phyloP scores from a whole-genome alignment of 2,888 invertebrate genomes.

The Agapetus fuscipes region DNA sequence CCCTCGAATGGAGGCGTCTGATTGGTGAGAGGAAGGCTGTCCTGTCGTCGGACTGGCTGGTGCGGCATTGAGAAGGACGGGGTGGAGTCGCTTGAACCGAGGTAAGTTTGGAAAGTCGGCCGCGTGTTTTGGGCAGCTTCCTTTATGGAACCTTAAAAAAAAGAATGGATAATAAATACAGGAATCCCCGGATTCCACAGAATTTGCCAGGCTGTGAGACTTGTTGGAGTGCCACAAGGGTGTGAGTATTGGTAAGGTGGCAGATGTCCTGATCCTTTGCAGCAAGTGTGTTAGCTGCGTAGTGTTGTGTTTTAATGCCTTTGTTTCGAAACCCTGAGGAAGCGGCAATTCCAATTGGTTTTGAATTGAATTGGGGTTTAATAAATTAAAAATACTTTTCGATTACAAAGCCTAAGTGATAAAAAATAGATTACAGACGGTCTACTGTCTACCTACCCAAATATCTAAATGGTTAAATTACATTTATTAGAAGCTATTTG shows the following conservation, averaged over 20 bases:
- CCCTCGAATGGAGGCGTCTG: background rate
- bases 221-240: too few species aligned
- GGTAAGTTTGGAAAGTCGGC: constrained; percentile 43
- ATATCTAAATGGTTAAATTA: too few species aligned
- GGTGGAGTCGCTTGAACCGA: constrained; percentile 18
- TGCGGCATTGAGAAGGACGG: constrained; percentile 4
- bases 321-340: background rate
- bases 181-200: background rate
- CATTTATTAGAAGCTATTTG: too few species aligned
- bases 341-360: too few species aligned
- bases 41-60: constrained; percentile 27
- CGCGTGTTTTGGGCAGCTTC: constrained; percentile 56
- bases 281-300: background rate
- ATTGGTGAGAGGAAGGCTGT: constrained; percentile 26
- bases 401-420: too few species aligned
- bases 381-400: too few species aligned
- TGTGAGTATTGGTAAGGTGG: too few species aligned
- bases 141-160: constrained; percentile 50
- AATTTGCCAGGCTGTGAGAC: too few species aligned
- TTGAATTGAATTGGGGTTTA: too few species aligned
- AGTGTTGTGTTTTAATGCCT: background rate
- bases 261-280: too few species aligned
- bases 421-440: too few species aligned
- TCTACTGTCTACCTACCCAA: too few species aligned
- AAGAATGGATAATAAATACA: constrained; percentile 1